A percentile compares a stretch with the other conserved stretches of the same genome.
These are phyloP conservation scores for Teleopsis dalmanni DNA, from an alignment of 1,140 invertebrate genomes.

Conservation along the genomic window DNA sequence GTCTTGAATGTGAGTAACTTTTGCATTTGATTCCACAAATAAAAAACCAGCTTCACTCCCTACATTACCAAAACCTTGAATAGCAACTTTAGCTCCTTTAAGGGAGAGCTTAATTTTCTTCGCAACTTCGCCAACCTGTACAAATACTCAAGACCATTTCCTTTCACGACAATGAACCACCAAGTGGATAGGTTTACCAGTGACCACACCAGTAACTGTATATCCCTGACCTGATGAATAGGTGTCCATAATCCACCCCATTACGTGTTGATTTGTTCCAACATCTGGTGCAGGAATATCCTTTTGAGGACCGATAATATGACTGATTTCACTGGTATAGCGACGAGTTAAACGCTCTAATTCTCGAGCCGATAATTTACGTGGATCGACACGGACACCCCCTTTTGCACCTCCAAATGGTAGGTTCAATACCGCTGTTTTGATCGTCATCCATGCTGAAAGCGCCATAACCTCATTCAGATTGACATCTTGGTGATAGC, in stretches of 20 bases:
- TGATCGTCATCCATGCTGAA: slow-evolving; percentile 80
- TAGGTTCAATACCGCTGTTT: slow-evolving; percentile 71
- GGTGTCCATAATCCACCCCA: slow-evolving; percentile 81
- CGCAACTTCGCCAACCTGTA: too few relatives aligned
- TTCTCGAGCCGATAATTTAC: slow-evolving; percentile 66
- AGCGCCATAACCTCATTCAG: slow-evolving; percentile 75
- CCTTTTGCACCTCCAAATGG: slow-evolving; percentile 78
- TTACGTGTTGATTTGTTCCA: slow-evolving; percentile 71
- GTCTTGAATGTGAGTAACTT: slow-evolving; percentile 75
- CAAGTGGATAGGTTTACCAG: slow-evolving; percentile 74
- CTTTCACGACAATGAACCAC: slow-evolving; percentile 82
- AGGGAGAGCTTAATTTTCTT: too few relatives aligned
- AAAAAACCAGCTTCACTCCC: slow-evolving; percentile 72
- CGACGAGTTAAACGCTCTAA: slow-evolving; percentile 81
- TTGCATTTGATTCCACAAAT: slow-evolving; percentile 67
- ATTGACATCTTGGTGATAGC: slow-evolving; percentile 64
- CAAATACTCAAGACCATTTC: slow-evolving; percentile 78
- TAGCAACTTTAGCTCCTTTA: slow-evolving; percentile 72
- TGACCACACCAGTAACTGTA: slow-evolving; percentile 69
- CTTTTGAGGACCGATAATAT: slow-evolving; percentile 75
- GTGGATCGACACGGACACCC: slow-evolving; percentile 78
- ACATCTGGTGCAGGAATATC: slow-evolving; percentile 83
- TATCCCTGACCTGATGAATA: slow-evolving; percentile 44
- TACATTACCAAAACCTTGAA: slow-evolving; percentile 89
- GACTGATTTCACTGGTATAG: slow-evolving; percentile 78